Percentiles rank a stretch among this genome's conserved stretches.
These are phyloP conservation scores for Cydia fagiglandana DNA, from an alignment of 1,140 invertebrate genomes.

Conservation along the genomic window DNA sequence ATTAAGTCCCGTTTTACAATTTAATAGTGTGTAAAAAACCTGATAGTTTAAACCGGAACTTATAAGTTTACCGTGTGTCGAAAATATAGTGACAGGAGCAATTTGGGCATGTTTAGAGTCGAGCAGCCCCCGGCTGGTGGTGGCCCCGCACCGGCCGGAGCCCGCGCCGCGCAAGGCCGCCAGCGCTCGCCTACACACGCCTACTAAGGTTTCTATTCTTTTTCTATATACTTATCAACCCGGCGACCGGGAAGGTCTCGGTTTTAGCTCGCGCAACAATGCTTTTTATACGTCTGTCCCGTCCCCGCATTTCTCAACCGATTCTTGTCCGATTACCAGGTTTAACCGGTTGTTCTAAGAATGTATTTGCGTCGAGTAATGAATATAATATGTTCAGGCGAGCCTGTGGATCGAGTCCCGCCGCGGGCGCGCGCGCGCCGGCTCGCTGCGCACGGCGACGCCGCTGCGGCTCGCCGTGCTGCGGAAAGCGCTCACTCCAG, in stretches of 20 bases:
- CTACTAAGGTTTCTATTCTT: constrained; percentile 41
- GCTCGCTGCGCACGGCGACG: constrained; percentile 40
- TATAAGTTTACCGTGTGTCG: too few relatives aligned
- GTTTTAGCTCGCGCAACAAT: too few relatives aligned
- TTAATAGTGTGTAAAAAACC: too few relatives aligned
- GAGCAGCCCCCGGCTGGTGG: neutral
- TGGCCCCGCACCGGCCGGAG: neutral
- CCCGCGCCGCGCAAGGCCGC: neutral
- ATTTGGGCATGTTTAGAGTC: constrained; percentile 33
- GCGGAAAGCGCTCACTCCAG: constrained; percentile 39
- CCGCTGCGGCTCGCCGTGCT: constrained; percentile 46
- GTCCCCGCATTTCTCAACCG: neutral
- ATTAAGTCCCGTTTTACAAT: too few relatives aligned
- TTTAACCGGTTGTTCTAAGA: too few relatives aligned
- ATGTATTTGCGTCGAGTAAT: too few relatives aligned
- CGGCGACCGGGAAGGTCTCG: too few relatives aligned
- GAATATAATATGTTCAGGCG: constrained; percentile 28
- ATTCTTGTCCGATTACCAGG: too few relatives aligned
- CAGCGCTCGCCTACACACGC: constrained; percentile 34
- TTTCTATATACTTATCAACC: too few relatives aligned
- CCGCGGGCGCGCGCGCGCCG: constrained; percentile 1
- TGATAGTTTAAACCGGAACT: too few relatives aligned
- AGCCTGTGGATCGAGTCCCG: constrained; percentile 58
- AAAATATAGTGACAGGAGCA: too few relatives aligned
- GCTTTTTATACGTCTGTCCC: too few relatives aligned